These are phyloP conservation scores for Actinernus sp. DNA, from an alignment of 92 coral and sea anemone genomes.

Conservation along the genomic window DNA sequence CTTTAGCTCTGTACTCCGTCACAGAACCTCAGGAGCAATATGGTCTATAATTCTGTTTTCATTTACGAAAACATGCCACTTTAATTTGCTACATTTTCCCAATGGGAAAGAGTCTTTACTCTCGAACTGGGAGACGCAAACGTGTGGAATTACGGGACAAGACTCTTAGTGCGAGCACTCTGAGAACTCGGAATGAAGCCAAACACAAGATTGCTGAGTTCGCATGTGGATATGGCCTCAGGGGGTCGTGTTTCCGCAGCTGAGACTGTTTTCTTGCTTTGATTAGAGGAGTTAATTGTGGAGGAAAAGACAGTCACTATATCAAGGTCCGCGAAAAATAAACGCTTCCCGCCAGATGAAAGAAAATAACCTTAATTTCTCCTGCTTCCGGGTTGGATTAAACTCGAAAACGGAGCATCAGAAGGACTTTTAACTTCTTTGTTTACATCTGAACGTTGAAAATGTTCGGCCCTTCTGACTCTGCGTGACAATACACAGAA, in stretches of 20 bases:
- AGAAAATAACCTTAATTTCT: too few relatives aligned
- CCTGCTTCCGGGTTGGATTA: conserved; percentile 1
- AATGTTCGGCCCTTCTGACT: background rate
- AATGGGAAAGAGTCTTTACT: background rate
- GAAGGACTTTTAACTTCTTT: background rate
- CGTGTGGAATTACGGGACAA: too few relatives aligned
- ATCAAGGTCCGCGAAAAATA: too few relatives aligned
- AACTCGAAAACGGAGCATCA: background rate
- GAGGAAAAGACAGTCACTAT: too few relatives aligned
- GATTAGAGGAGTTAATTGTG: background rate
- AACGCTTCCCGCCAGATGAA: too few relatives aligned
- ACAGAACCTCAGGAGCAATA: background rate
- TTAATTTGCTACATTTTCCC: background rate
- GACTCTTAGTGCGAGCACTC: too few relatives aligned
- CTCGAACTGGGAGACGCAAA: background rate
- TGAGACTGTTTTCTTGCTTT: background rate
- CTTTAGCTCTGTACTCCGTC: background rate
- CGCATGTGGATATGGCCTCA: background rate
- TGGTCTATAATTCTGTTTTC: background rate
- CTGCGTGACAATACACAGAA: background rate
- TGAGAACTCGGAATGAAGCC: conserved; percentile 14
- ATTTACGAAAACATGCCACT: background rate
- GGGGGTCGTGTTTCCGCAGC: conserved; percentile 1
- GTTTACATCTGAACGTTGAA: background rate
- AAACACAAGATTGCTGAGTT: conserved; percentile 11